A percentile compares a stretch with the other conserved stretches of the same genome.
phyloP scores from a whole-genome alignment of 1,140 invertebrate genomes.

The Drosophila leontia region DNA sequence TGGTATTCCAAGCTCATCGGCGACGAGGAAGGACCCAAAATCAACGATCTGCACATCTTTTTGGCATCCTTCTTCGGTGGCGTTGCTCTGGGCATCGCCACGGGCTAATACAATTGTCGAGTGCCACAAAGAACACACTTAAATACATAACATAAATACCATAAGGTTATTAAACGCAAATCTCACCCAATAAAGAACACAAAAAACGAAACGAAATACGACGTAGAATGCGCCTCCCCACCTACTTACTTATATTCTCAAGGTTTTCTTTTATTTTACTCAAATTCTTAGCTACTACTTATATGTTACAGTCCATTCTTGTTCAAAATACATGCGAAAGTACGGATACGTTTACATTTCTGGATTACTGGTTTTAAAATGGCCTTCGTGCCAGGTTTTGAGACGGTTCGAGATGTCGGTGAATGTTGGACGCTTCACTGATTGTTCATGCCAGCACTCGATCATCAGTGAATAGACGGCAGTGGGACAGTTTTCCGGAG shows the following conservation, averaged over 20 bases:
- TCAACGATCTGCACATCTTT: slow-evolving; percentile 91
- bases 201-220: background rate
- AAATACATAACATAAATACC: slow-evolving; percentile 33
- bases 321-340: slow-evolving; percentile 38
- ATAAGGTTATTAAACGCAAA: slow-evolving; percentile 47
- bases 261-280: slow-evolving; percentile 7
- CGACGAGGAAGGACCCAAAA: slow-evolving; percentile 87
- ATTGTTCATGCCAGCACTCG: slow-evolving; percentile 98
- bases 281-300: slow-evolving; percentile 31
- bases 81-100: slow-evolving; percentile 88
- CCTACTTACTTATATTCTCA: slow-evolving; percentile 9
- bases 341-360: slow-evolving; percentile 27
- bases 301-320: slow-evolving; percentile 46
- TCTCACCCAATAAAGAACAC: slow-evolving; percentile 34
- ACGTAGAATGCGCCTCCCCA: background rate
- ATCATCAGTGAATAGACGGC: slow-evolving; percentile 97
- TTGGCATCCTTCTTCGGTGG: slow-evolving; percentile 90
- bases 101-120: slow-evolving; percentile 49
- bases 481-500: slow-evolving; percentile 96
- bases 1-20: slow-evolving; percentile 90
- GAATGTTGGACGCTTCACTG: slow-evolving; percentile 95
- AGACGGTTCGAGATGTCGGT: slow-evolving; percentile 91
- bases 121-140: slow-evolving; percentile 25
- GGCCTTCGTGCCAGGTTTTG: slow-evolving; percentile 88
- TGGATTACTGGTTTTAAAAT: slow-evolving; percentile 84